A percentile compares a stretch with the other conserved stretches of the same genome.
These are phyloP conservation scores for Tenebrio molitor DNA, from an alignment of 1,140 invertebrate genomes.

Conservation along the genomic window DNA sequence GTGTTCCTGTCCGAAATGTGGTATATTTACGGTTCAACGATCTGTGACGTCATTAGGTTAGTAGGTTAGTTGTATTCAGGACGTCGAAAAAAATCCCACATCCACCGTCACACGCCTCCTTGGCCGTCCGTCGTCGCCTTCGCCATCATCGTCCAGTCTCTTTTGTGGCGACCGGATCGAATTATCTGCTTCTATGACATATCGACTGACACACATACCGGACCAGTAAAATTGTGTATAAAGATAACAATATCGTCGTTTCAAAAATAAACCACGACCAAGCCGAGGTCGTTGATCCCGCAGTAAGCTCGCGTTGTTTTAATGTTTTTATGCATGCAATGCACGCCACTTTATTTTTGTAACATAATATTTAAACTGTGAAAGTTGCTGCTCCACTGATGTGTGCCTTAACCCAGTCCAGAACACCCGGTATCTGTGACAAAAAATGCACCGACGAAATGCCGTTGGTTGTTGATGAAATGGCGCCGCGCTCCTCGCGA, in stretches of 20 bases:
- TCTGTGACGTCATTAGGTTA: conserved; percentile 50
- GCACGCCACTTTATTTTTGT: conserved; percentile 32
- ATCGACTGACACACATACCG: conserved; percentile 36
- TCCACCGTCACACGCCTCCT: conserved; percentile 19
- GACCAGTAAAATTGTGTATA: conserved; percentile 33
- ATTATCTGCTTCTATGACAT: conserved; percentile 40
- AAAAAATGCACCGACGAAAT: too few species aligned
- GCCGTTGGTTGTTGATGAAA: too few species aligned
- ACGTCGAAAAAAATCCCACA: conserved; percentile 41
- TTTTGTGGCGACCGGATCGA: conserved; percentile 40
- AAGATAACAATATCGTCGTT: conserved; percentile 36
- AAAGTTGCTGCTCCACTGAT: conserved; percentile 4
- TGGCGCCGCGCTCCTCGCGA: too few species aligned
- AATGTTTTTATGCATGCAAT: conserved; percentile 39
- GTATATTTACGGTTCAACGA: conserved; percentile 43
- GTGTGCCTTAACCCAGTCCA: conserved; percentile 14
- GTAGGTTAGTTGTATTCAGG: conserved; percentile 52
- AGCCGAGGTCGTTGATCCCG: conserved; percentile 6
- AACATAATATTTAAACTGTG: conserved; percentile 31
- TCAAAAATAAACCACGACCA: conserved; percentile 31
- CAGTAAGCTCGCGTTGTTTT: conserved; percentile 29
- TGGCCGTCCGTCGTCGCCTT: too few species aligned
- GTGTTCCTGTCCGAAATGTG: conserved; percentile 44
- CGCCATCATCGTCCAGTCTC: conserved; percentile 40
- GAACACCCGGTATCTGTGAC: too few species aligned